Conservation (phyloP, 2,113 vertebrate genomes). For the Thalassoma bifasciatum region DNA sequence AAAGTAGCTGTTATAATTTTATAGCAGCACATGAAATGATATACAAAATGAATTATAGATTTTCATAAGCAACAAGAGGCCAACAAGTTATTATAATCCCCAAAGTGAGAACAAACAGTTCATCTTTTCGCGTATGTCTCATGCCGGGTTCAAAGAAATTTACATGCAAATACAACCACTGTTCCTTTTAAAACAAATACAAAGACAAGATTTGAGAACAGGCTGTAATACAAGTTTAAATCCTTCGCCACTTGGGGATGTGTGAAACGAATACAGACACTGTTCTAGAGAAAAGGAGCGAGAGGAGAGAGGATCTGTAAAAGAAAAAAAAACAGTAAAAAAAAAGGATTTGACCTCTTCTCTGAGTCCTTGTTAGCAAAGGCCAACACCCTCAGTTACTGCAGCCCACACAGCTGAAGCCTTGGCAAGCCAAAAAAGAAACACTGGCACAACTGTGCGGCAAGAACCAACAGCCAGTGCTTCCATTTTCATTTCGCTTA, state of each 20-base stretch:
- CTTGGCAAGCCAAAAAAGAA: constrained; percentile 41
- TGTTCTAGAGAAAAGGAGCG: constrained; percentile 4
- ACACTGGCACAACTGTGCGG: constrained; percentile 18
- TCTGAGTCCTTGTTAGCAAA: constrained; percentile 52
- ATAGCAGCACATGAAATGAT: constrained; percentile 11
- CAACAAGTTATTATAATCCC: constrained; percentile 23
- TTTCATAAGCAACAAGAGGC: not conserved
- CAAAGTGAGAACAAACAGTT: constrained; percentile 10
- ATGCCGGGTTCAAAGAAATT: constrained; percentile 47
- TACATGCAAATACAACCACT: constrained; percentile 49
- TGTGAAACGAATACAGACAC: constrained; percentile 49
- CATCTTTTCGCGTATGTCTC: constrained; percentile 3
- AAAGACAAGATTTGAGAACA: constrained; percentile 50
- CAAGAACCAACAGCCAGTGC: constrained; percentile 15
- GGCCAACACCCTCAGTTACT: constrained; percentile 50
- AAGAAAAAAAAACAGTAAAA: constrained; percentile 3
- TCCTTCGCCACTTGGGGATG: constrained; percentile 53
- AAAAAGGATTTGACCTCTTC: constrained; percentile 42
- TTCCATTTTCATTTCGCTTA: constrained; percentile 15
- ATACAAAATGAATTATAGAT: not conserved
- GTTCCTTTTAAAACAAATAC: constrained; percentile 47
- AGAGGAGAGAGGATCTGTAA: constrained; percentile 28
- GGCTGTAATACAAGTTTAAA: constrained; percentile 63
- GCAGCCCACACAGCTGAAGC: constrained; percentile 44
- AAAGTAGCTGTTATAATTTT: too few relatives aligned